A percentile compares a stretch with the other conserved stretches of the same genome.
Conservation (phyloP, 2,888 invertebrate species). For the Cordilura impudica region DNA sequence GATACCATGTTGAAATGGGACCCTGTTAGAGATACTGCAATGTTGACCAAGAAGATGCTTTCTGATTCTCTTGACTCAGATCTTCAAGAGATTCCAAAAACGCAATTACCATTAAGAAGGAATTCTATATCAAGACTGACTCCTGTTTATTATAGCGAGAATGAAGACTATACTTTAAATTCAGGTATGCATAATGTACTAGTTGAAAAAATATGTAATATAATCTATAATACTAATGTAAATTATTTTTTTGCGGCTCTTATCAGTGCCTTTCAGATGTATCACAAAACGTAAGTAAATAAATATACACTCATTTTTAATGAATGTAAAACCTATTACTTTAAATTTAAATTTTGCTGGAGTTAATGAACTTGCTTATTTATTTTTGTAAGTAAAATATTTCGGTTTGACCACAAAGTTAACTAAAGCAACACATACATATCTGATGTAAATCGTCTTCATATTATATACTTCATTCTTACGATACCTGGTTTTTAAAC, state of each 20-base stretch:
- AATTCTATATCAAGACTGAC: slow-evolving; percentile 80
- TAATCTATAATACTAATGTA: slow-evolving; percentile 8
- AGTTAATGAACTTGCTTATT: too few species aligned
- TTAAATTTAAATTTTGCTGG: too few species aligned
- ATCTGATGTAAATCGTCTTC: too few species aligned
- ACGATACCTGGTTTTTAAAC: too few species aligned
- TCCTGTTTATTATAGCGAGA: slow-evolving; percentile 83
- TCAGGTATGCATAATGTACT: slow-evolving; percentile 78
- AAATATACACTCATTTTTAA: too few species aligned
- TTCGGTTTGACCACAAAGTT: too few species aligned
- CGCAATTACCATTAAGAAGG: slow-evolving; percentile 80
- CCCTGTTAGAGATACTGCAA: slow-evolving; percentile 83
- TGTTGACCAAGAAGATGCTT: slow-evolving; percentile 84
- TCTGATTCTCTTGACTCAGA: slow-evolving; percentile 84
- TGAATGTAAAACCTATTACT: too few species aligned
- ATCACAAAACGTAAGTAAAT: slow-evolving; percentile 58
- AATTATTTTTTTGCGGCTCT: not conserved
- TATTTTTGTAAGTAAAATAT: too few species aligned
- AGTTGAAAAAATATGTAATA: not conserved
- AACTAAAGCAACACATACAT: too few species aligned
- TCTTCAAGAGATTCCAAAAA: slow-evolving; percentile 79
- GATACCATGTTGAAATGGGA: slow-evolving; percentile 80
- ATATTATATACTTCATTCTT: too few species aligned
- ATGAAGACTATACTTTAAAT: slow-evolving; percentile 82
- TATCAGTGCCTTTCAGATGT: slow-evolving; percentile 79